Evolutionary conservation across 1,140 invertebrate species (phyloP), one percentile per base, ranked within the genome.

Genomic region (Planococcus citri): DNA sequence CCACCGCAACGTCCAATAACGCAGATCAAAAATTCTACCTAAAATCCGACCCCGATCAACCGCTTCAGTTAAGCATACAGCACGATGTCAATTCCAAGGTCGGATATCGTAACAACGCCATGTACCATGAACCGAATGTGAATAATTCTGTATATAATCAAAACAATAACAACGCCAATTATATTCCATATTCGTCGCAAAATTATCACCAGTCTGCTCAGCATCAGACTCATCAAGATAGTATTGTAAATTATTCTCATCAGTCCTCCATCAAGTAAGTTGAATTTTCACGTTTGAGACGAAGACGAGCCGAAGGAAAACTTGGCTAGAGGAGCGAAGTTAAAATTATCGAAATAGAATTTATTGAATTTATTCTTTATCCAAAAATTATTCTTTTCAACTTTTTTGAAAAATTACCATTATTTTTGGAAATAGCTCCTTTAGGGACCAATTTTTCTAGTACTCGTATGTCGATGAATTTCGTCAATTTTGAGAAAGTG

Each of bases 31-130:
- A 64, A 64, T 64, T 64, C 25, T 64, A 64, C 25, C 22, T 64
- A 24, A 64, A 64, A 64, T 64, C 22, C 60, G 60, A 64, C 10
- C 60, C 21, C 21, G 60, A 64, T 64, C 60, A 64, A 27, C 60
- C 60, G 3, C 60, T 64, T 3, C 60, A 64, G 25, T 20, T 64
- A 4, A 64, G 60, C 22, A 21, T 64, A 4, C 60, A 24, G 20
- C 22, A 64, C 2, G 25, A 25, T 64, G 60, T 64, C 22, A 64
- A 6, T 20, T 64, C 60, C 22, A 64, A 64, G 25, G 25, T 64
- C 2, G 4, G 10, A 4, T 64, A 64, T 64, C 60, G 60, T 64
- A 25, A 27, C 22, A 64, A 64, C 22, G 6, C 6, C 3, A 24
- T 24, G 12, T 25, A 64, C 60, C 60, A 64, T 9, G 60, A 64